A percentile compares a stretch with the other conserved stretches of the same genome.
phyloP scores from a whole-genome alignment of 1,140 invertebrate species.

The Pogonognathellus flavescens region DNA sequence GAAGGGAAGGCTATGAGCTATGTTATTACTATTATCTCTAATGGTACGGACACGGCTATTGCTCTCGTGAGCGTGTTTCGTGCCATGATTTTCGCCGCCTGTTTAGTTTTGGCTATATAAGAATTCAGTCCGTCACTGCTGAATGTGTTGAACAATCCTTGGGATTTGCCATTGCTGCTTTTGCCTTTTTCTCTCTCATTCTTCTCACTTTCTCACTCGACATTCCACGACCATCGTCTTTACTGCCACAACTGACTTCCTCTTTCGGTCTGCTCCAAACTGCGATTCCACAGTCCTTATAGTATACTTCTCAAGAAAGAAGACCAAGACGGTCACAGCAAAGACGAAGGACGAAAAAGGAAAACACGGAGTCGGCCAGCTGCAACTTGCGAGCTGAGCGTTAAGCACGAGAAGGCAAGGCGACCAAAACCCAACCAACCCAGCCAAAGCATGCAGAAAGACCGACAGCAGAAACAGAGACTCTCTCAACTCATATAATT shows the following conservation, averaged over 20 bases:
- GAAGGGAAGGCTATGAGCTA: neutral
- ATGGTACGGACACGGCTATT: constrained; percentile 10
- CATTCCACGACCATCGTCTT: neutral
- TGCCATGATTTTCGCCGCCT: constrained; percentile 4
- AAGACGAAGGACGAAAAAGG: too few species aligned
- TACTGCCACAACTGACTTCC: neutral
- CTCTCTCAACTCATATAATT: too few species aligned
- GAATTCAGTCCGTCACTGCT: too few species aligned
- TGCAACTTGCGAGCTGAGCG: constrained; percentile 1
- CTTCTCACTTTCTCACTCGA: constrained; percentile 11
- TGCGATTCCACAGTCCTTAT: too few species aligned
- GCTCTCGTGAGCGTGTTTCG: constrained; percentile 18
- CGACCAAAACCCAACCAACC: too few species aligned
- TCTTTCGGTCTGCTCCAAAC: neutral
- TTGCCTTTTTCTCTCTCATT: neutral
- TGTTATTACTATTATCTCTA: constrained; percentile 5
- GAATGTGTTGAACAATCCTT: too few species aligned
- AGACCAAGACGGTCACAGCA: neutral
- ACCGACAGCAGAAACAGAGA: too few species aligned
- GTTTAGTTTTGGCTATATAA: neutral
- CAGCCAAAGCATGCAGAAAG: too few species aligned
- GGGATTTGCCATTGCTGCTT: too few species aligned
- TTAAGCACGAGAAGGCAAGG: neutral
- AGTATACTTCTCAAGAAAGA: neutral
- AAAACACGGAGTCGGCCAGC: neutral